Evolutionary conservation across 53 echinoderm and acorn worm genomes (phyloP).

Genomic region (Mesocentrotus franciscanus): DNA sequence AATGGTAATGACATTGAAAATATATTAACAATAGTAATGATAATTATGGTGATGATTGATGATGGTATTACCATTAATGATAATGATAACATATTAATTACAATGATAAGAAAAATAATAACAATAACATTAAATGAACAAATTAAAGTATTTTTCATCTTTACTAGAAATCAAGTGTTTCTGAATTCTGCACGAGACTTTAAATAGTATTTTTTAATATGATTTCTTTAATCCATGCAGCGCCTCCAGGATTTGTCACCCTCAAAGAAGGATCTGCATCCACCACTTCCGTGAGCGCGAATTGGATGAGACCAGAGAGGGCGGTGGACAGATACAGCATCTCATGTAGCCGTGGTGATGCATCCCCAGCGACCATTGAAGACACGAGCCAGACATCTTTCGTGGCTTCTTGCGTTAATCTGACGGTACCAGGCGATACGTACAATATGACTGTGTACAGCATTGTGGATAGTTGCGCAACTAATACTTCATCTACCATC

Average conservation of each 20-base stretch:
- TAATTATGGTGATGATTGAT: too few relatives aligned
- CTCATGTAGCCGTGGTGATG: conserved; percentile 42
- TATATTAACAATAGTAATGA: too few relatives aligned
- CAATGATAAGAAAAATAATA: too few relatives aligned
- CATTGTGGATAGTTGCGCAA: not conserved
- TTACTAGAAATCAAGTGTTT: too few relatives aligned
- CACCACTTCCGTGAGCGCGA: conserved; percentile 60
- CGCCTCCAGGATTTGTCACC: conserved; percentile 62
- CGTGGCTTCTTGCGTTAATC: conserved; percentile 63
- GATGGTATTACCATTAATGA: too few relatives aligned
- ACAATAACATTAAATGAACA: too few relatives aligned
- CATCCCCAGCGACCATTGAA: conserved; percentile 12
- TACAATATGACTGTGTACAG: not conserved
- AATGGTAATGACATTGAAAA: too few relatives aligned
- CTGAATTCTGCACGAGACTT: too few relatives aligned
- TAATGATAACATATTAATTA: too few relatives aligned
- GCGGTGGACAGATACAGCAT: conserved; percentile 69
- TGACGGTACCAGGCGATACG: conserved; percentile 68
- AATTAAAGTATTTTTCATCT: too few relatives aligned
- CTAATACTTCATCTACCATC: not conserved
- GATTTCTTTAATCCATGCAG: conserved; percentile 23
- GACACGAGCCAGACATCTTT: not conserved
- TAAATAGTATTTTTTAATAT: too few relatives aligned
- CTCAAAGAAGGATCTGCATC: conserved; percentile 65
- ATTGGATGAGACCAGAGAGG: conserved; percentile 64